These are phyloP conservation scores for Steinernema scapterisci DNA, from an alignment of 2,888 invertebrate species.

Conservation along the genomic window DNA sequence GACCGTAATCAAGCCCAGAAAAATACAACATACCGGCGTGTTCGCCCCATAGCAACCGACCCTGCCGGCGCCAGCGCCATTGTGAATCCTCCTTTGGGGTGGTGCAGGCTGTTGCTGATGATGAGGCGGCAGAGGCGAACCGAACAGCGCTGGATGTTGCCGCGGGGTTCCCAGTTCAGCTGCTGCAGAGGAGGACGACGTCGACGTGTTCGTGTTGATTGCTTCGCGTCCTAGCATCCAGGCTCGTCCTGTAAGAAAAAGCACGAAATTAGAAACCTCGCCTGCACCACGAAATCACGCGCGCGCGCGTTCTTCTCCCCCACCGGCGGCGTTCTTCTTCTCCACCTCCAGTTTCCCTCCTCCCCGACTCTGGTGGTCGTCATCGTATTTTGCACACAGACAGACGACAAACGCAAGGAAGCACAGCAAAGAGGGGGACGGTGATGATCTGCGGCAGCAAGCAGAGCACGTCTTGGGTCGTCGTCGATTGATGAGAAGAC, in stretches of 20 bases:
- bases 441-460: not conserved
- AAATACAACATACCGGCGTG: not conserved
- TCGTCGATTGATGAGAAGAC: constrained; percentile 4
- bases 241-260: not conserved
- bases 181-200: not conserved
- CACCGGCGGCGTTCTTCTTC: too few relatives aligned
- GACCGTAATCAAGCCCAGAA: too few relatives aligned
- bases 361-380: too few relatives aligned
- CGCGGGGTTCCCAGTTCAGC: not conserved
- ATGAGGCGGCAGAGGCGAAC: not conserved
- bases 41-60: not conserved
- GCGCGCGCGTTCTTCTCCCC: too few relatives aligned
- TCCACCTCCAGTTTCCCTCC: too few relatives aligned
- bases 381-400: not conserved
- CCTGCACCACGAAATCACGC: not conserved
- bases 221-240: constrained; percentile 22
- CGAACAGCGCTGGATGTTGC: not conserved
- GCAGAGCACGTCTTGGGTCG: not conserved
- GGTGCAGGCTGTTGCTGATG: not conserved
- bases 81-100: constrained; percentile 1
- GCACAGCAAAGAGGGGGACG: not conserved
- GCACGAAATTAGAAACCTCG: not conserved
- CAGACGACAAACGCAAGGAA: not conserved
- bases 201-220: constrained; percentile 1
- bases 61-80: not conserved